Conservation (phyloP, 2,888 invertebrate species). For the Eueremaeus valkanovi region DNA sequence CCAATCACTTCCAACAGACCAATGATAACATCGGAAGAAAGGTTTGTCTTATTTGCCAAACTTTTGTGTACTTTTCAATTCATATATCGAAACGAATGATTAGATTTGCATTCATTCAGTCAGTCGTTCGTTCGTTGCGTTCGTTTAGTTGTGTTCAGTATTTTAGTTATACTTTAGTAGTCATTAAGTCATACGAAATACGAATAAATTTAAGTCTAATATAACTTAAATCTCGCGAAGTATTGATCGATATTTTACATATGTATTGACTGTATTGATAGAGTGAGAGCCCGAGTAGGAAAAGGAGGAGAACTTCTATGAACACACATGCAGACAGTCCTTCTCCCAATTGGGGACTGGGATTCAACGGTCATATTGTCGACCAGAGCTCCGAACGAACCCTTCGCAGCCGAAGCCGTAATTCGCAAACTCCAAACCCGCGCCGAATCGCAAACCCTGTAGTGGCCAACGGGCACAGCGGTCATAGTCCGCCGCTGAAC, state of each 20-base stretch:
- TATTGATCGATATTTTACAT: slow-evolving; percentile 24
- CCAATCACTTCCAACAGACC: slow-evolving; percentile 33
- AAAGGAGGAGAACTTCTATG: slow-evolving; percentile 15
- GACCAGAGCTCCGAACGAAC: slow-evolving; percentile 23
- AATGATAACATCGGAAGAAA: slow-evolving; percentile 32
- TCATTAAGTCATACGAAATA: neutral
- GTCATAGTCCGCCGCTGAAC: neutral
- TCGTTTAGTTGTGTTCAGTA: neutral
- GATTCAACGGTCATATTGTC: slow-evolving; percentile 19
- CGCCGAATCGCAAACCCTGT: neutral
- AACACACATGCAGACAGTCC: slow-evolving; percentile 17
- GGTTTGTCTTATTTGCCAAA: slow-evolving; percentile 35
- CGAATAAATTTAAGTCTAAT: neutral
- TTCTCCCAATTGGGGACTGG: slow-evolving; percentile 12
- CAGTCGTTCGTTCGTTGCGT: neutral
- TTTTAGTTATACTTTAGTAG: neutral
- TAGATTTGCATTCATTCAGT: neutral
- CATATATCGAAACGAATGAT: too few relatives aligned
- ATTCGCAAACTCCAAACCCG: neutral
- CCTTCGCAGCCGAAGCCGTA: slow-evolving; percentile 27
- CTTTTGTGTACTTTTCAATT: too few relatives aligned
- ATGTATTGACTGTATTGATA: neutral
- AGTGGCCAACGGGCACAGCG: neutral
- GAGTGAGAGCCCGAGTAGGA: slow-evolving; percentile 32
- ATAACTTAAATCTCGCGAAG: neutral